Conservation (phyloP, 2,888 invertebrate species). For the Aromia moschata region DNA sequence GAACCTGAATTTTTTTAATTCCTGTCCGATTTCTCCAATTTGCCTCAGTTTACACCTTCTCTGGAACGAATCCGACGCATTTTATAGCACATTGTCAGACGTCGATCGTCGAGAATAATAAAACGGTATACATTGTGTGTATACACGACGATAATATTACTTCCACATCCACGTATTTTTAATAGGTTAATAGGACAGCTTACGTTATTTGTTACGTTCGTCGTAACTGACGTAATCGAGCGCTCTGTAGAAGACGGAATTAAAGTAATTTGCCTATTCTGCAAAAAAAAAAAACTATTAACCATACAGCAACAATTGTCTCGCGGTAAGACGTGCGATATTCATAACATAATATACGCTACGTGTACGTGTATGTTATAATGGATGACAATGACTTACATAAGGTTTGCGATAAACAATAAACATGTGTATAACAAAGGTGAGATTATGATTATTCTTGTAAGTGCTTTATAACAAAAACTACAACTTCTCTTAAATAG, state of each 20-base stretch:
- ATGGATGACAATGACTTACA: background rate
- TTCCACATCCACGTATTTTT: no score
- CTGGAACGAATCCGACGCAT: background rate
- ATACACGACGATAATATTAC: no score
- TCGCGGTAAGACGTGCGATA: background rate
- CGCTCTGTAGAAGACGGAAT: slow-evolving; percentile 13
- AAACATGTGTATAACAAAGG: no score
- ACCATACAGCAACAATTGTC: background rate
- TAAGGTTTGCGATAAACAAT: slow-evolving; percentile 1
- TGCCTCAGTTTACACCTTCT: no score
- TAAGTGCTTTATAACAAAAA: no score
- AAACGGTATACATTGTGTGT: no score
- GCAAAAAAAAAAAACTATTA: slow-evolving; percentile 12
- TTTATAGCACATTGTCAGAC: slow-evolving; percentile 14
- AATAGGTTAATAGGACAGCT: slow-evolving; percentile 27
- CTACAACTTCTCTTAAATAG: no score
- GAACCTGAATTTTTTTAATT: no score
- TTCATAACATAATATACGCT: no score
- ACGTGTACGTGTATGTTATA: background rate
- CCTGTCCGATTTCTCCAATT: no score
- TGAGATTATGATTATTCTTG: no score
- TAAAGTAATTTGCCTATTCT: slow-evolving; percentile 19
- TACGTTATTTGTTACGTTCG: slow-evolving; percentile 23
- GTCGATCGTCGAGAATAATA: slow-evolving; percentile 8
- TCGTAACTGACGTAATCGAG: slow-evolving; percentile 18